Evolutionary conservation across 2,113 vertebrate genomes (phyloP), one percentile per base, ranked within the genome.

Genomic region (western clawed frog (Xenopus tropicalis)): DNA sequence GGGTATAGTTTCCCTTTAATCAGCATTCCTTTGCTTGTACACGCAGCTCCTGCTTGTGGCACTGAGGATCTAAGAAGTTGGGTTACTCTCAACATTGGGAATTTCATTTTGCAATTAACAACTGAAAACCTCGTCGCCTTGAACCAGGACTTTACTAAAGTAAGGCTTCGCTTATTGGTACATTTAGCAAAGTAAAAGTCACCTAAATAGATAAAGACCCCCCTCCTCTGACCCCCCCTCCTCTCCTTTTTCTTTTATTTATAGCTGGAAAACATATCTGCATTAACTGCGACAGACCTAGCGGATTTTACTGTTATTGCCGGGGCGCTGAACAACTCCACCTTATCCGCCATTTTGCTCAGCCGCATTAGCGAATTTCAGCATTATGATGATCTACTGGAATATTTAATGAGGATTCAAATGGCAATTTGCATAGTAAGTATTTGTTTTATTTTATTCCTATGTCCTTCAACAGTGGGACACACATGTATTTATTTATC

Each of bases 381-480:
- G 11, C 14, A 58, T 25, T 78, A 74, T 46, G 46, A 54, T 4
- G 62, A 37, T 2, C 52, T 80, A 7, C 21, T 21, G 9, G 76
- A 71, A 43, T 78, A 75, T 74, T 21, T 80, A n/a, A 57, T 17
- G 12, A 63, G 51, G 20, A 61, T 80, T n/a, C 44, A 68, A 56
- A 20, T 16, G 1, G 5, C 24, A n/a, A 3, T 20, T 11, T 80
- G 75, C 69, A 48, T 71, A 65, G 79, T 80, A 78, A 25, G 52
- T 20, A 23, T 42, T 43, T 1, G 44, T 65, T 44, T 61, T 48
- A 48, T 48, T 48, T 14, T 48, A 37, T 37, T 37, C 29, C 29
- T 37, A 37, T 9, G 10, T 37, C 29, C 29, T 8, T 37, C 29
- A 5, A 37, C 25, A 29, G 3, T 29, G 3, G 44, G 44, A 46